Evolutionary conservation across 2,888 invertebrate genomes (phyloP).

Genomic region (Cinara cedri): DNA sequence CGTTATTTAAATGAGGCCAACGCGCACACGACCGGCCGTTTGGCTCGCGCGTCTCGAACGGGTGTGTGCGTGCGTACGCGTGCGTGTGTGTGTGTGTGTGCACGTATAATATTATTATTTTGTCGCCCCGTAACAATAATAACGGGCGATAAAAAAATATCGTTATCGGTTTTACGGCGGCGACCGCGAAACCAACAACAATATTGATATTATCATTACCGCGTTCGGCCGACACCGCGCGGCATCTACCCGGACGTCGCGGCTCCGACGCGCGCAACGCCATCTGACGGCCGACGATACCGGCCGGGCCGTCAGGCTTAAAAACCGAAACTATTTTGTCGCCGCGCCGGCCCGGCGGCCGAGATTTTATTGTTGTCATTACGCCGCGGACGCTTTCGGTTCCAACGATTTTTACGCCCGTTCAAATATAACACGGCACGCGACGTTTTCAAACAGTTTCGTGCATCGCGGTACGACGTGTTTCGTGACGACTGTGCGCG

Average conservation of each 20-base stretch:
- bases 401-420: too few relatives aligned
- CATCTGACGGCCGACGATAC: background rate
- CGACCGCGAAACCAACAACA: background rate
- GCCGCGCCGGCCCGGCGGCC: background rate
- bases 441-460: too few relatives aligned
- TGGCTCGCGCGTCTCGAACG: background rate
- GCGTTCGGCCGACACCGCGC: background rate
- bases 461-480: too few relatives aligned
- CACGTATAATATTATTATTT: too few relatives aligned
- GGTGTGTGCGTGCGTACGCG: too few relatives aligned
- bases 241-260: slow-evolving; percentile 1
- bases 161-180: background rate
- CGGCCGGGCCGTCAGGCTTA: background rate
- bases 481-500: too few relatives aligned
- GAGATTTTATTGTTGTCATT: too few relatives aligned
- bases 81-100: too few relatives aligned
- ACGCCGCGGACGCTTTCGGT: too few relatives aligned
- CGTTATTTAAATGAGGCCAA: slow-evolving; percentile 39
- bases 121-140: too few relatives aligned
- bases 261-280: background rate
- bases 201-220: background rate
- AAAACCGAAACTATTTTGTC: slow-evolving; percentile 6
- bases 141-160: background rate
- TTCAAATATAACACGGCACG: too few relatives aligned
- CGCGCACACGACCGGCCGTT: slow-evolving; percentile 22